Evolutionary conservation across 2,113 vertebrate genomes (phyloP).

Genomic region (Montifringilla adamsi): DNA sequence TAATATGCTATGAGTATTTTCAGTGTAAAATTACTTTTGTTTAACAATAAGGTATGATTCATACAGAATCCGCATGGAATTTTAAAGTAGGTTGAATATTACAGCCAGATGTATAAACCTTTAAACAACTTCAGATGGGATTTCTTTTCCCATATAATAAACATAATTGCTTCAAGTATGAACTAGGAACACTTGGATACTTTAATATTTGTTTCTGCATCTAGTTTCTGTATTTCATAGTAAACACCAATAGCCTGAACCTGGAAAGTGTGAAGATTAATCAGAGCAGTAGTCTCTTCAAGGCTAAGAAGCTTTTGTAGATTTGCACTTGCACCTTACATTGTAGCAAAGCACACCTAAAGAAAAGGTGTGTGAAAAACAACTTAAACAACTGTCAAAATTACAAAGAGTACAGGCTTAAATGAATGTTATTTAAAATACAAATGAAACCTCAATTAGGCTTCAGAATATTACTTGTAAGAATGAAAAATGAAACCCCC

Average conservation of each 20-base stretch:
- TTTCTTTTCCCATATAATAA: background rate
- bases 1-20: constrained; percentile 37
- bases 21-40: constrained; percentile 52
- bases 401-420: background rate
- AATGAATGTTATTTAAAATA: background rate
- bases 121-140: background rate
- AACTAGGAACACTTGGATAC: background rate
- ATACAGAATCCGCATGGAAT: background rate
- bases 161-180: background rate
- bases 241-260: background rate
- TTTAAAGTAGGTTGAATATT: background rate
- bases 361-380: background rate
- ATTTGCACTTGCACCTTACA: background rate
- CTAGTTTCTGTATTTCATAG: background rate
- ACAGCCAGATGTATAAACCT: background rate
- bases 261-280: background rate
- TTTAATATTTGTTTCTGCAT: background rate
- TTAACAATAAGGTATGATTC: constrained; percentile 42
- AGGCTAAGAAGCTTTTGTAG: background rate
- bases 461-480: background rate
- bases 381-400: background rate
- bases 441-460: background rate
- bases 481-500: background rate
- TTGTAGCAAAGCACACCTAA: background rate
- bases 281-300: background rate